These are phyloP conservation scores for Periphyllus acericola DNA, from an alignment of 2,888 invertebrate species.

Conservation along the genomic window DNA sequence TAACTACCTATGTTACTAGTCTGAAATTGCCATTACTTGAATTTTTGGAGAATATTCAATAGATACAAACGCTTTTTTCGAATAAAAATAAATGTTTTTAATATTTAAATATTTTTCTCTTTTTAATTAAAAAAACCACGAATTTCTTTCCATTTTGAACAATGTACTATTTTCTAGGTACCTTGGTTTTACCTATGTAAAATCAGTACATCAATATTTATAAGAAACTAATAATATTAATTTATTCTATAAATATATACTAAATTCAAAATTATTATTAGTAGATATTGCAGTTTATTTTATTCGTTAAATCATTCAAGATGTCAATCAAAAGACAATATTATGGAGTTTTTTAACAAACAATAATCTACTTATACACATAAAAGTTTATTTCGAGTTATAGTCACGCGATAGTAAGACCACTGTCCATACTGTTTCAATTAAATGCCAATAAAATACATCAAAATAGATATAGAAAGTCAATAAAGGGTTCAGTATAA, in stretches of 20 bases:
- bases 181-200: too few species aligned
- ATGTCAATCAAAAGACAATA: slow-evolving; percentile 1
- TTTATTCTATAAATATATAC: neutral
- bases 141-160: too few species aligned
- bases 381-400: slow-evolving; percentile 20
- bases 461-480: neutral
- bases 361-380: slow-evolving; percentile 7
- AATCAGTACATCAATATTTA: too few species aligned
- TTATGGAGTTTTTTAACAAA: neutral
- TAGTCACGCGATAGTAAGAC: slow-evolving; percentile 16
- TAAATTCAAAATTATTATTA: neutral
- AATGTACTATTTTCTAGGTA: too few species aligned
- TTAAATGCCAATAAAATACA: neutral
- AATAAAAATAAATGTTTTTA: too few species aligned
- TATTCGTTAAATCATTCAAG: neutral
- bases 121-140: too few species aligned
- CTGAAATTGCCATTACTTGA: too few species aligned
- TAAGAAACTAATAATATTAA: too few species aligned
- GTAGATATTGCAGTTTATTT: neutral
- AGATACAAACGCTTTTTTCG: too few species aligned
- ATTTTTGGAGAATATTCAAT: too few species aligned
- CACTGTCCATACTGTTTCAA: neutral
- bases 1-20: too few species aligned
- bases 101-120: too few species aligned
- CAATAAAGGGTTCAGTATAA: neutral